Percentiles rank a stretch among this genome's conserved stretches.
Evolutionary conservation across 2,797 vertebrate genomes (phyloP).

Genomic region (Gymnopithys bicolor): DNA sequence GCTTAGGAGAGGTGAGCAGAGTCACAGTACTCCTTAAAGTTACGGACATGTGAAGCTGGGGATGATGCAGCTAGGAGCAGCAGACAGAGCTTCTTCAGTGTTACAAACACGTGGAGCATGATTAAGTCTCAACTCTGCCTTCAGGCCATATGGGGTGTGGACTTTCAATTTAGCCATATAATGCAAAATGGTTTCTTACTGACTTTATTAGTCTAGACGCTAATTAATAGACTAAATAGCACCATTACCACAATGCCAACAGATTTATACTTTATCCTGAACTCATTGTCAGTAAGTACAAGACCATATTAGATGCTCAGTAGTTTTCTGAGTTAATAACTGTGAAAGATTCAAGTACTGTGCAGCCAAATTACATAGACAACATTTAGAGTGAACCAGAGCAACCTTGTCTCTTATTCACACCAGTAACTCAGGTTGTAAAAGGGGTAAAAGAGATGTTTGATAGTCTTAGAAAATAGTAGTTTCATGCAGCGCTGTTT

Average conservation of each 20-base stretch:
- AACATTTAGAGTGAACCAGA: neutral
- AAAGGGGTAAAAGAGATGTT: slow-evolving; percentile 24
- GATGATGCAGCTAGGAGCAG: neutral
- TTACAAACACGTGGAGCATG: slow-evolving; percentile 6
- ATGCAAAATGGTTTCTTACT: neutral
- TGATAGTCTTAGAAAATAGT: slow-evolving; percentile 31
- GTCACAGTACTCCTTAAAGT: neutral
- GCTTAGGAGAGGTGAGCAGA: neutral
- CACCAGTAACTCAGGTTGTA: neutral
- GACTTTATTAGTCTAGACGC: slow-evolving; percentile 3
- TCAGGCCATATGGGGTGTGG: neutral
- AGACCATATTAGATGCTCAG: neutral
- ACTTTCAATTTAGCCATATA: neutral
- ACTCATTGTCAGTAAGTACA: neutral
- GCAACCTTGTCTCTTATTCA: neutral
- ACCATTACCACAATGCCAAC: neutral
- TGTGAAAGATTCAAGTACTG: neutral
- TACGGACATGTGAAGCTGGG: neutral
- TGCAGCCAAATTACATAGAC: neutral
- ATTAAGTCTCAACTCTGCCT: neutral
- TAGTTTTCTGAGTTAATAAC: slow-evolving; percentile 10
- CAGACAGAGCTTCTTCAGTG: neutral
- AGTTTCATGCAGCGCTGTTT: slow-evolving; percentile 31
- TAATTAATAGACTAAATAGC: slow-evolving; percentile 29
- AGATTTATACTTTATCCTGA: neutral